Base-by-base conservation (phyloP, 2,888 invertebrate species). In the Ophion slaviceki region DNA sequence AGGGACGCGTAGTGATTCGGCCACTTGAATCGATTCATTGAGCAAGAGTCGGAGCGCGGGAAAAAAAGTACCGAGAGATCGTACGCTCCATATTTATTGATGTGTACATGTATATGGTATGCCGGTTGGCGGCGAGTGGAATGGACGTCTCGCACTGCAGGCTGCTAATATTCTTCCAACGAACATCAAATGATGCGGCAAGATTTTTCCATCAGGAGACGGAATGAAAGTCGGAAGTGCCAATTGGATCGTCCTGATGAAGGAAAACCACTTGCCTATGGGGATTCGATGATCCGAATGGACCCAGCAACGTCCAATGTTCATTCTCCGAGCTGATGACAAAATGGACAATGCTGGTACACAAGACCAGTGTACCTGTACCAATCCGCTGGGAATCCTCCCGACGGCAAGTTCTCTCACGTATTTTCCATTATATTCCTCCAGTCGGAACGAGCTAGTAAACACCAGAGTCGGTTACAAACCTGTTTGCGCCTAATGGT, bases 1-100 rank as follows among this genome's bases (percentile, higher is more conserved):
- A 87, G 87, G 86, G 88, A 88, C 87, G 88, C 84, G 86, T 59
- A 83, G 84, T 87, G 84, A 82, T 86, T 88, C 86, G 88, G 79
- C 86, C 89, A 89, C 88, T 89, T 88, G 88, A 87, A 87, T 87
- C 89, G 89, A 88, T 88, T 88, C 87, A 87, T 86, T 70, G 87
- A 87, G 85, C 86, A 79, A 86, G 82, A 71, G 87, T 81, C 78
- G 24, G 81, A 77, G 76, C 68, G 82, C 80, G 80, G 76, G 47
- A 76, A 71, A 82, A 80, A 76, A 24, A 32, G 14, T 78, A 20
- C 47, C 59, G 68, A 45, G 67, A 45, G 62, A 36, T 17, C 36
- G 20, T 17, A 17, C 28, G 20, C 3, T 64, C 70, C 61, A 24
- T 28, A 32, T 70, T 57, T 61, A 61, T 14, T 45, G 74, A 45